Evolutionary conservation across 2,888 invertebrate genomes (phyloP), one percentile per base, ranked within the genome.

Genomic region (Noctua fimbriata): DNA sequence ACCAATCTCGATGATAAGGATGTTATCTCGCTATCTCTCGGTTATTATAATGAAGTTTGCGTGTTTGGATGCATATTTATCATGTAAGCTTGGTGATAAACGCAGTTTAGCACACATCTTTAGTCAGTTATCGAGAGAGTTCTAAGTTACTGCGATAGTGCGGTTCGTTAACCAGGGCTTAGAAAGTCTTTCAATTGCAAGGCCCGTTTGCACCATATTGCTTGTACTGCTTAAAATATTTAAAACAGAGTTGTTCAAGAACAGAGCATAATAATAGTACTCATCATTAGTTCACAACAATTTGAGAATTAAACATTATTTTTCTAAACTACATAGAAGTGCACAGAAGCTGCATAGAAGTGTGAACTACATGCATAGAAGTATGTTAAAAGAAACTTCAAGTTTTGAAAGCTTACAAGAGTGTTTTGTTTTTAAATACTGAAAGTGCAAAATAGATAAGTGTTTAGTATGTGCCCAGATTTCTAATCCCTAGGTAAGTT

Each of bases 1-100:
- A 60, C 71, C 84, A 85, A 84, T 85, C 84, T 65, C 65, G 52
- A 47, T 76, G 84, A 74, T 86, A 79, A 77, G 76, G n/a, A 79
- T 44, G 71, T 82, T 85, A 85, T 84, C 82, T 73, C 24, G 9
- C 32, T 70, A 60, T 76, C 18, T 73, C 60, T 49, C n/a, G 32
- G 63, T 14, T 82, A 44, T 58, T 58, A 80, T 80, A 79, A 83
- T 78, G 65, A 73, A 70, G 36, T 73, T 83, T 78, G 69, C 58
- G 12, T 77, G 70, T 78, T 69, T 65, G 3, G n/a, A 28, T 83
- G 69, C 65, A 78, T 49, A 41, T 66, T 76, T 82, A 70, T 81
- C 69, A 32, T 3, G 66, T 6, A 36, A 49, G 67, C 28, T 41
- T 75, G 16, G 3, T 55, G 69, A 47, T 69, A 55, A 82, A 44